A percentile compares a stretch with the other conserved stretches of the same genome.
phyloP scores from a whole-genome alignment of 1,140 invertebrate genomes.

The Thaumetopoea pityocampa region DNA sequence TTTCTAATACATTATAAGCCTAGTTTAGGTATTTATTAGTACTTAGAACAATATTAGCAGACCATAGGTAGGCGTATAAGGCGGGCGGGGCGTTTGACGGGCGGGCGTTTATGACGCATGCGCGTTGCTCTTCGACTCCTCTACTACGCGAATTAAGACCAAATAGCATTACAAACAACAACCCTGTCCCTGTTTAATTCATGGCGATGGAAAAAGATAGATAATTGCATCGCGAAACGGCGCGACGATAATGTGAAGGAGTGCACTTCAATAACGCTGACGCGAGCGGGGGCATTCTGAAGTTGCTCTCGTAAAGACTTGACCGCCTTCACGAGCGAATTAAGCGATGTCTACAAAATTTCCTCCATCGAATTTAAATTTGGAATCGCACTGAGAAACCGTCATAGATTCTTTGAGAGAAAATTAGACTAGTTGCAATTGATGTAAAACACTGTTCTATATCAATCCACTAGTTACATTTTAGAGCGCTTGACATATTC shows the following conservation, averaged over 20 bases:
- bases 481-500: background rate
- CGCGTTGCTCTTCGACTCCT: constrained; percentile 35
- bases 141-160: constrained; percentile 34
- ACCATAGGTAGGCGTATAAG: constrained; percentile 65
- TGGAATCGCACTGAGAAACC: too few species aligned
- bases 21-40: constrained; percentile 22
- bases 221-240: constrained; percentile 32
- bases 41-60: constrained; percentile 13
- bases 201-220: constrained; percentile 54
- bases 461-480: too few species aligned
- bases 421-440: too few species aligned
- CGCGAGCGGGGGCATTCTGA: constrained; percentile 26
- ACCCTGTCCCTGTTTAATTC: constrained; percentile 48
- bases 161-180: constrained; percentile 29
- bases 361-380: too few species aligned
- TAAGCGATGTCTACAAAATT: constrained; percentile 43
- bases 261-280: constrained; percentile 56
- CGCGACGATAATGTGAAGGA: constrained; percentile 35
- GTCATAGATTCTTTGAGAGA: too few species aligned
- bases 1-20: too few species aligned
- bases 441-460: too few species aligned
- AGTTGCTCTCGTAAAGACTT: constrained; percentile 52
- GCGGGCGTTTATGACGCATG: constrained; percentile 57
- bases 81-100: constrained; percentile 53
- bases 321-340: constrained; percentile 53